phyloP scores from a whole-genome alignment of 2,113 vertebrate species.

The Heliornis fulica region DNA sequence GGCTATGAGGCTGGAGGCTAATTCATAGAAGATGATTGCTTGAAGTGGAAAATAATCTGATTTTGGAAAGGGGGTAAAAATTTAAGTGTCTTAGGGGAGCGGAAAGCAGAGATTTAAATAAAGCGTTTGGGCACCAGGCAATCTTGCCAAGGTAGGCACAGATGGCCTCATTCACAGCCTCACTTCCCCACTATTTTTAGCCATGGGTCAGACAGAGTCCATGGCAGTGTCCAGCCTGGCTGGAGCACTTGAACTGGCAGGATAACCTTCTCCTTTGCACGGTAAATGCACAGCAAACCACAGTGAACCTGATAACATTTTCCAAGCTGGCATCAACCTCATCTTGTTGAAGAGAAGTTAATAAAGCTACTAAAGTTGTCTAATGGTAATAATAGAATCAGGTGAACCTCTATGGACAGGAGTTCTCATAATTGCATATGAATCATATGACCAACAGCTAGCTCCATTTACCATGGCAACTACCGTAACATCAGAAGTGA shows the following conservation, averaged over 20 bases:
- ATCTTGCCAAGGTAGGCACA: neutral
- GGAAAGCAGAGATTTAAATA: neutral
- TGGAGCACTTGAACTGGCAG: neutral
- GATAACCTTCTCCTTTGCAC: neutral
- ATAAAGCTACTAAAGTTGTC: neutral
- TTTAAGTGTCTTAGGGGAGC: neutral
- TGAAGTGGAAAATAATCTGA: neutral
- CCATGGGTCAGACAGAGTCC: accelerated
- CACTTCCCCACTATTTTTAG: neutral
- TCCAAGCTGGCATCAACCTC: neutral
- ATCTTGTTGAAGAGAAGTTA: neutral
- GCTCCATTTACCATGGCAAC: neutral
- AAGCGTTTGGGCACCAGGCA: neutral
- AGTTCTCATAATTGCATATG: neutral
- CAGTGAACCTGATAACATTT: neutral
- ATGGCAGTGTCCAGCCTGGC: neutral
- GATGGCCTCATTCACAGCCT: neutral
- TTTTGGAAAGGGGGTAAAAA: neutral
- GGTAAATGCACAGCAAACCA: neutral
- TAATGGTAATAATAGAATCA: neutral
- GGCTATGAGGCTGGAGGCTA: neutral
- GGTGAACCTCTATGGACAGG: neutral
- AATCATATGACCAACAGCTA: neutral
- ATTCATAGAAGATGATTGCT: neutral
- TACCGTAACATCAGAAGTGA: neutral